Base-by-base conservation (phyloP, 2,113 vertebrate species). In the Aramus guarauna region DNA sequence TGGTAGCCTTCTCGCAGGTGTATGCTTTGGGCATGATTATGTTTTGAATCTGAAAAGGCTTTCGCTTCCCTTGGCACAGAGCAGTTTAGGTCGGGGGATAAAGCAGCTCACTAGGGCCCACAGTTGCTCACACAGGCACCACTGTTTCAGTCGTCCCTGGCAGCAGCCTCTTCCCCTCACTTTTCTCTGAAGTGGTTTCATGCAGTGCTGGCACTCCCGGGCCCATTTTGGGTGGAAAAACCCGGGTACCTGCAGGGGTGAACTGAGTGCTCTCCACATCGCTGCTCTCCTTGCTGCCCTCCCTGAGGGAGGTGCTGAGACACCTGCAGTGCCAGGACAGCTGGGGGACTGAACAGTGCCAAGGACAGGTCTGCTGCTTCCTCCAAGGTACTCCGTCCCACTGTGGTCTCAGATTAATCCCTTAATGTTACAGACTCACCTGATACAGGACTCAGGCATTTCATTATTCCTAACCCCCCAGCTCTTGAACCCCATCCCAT, bases 191-290 rank as follows among this genome's bases (percentile, higher is more conserved):
- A 77, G 37, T 6, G 10, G 27, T 62, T 71, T 71, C 36, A 24
- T 13, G 6, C 20, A 55, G 20, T 37, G 20, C 37, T 55, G 78
- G 15, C 15, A 16, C 15, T 43, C 41, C 13, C 9, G 7, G 63
- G 34, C 8, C 14, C 39, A 5, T 81, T 92, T 68, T 9, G 24
- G 29, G 43, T 73, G 43, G 37, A 59, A 81, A 91, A 88, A 1
- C 32, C 20, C 78, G 68, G 66, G 36, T 4, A 59, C 36, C 17
- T 64, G 24, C 66, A 66, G 29, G 39, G 32, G 11, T 34, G 32
- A 36, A 56, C 36, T 34, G 50, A 91, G 18, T 0, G 0, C 43
- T 34, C n/a, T 73, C 23, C 39, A 43, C 1, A 6, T 19, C 3
- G 6, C 20, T 83, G 41, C 20, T 75, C 41, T 83, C 50, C 22